A percentile compares a stretch with the other conserved stretches of the same genome.
Conservation (phyloP, 2,797 vertebrate genomes). For the Sebastes goodei region DNA sequence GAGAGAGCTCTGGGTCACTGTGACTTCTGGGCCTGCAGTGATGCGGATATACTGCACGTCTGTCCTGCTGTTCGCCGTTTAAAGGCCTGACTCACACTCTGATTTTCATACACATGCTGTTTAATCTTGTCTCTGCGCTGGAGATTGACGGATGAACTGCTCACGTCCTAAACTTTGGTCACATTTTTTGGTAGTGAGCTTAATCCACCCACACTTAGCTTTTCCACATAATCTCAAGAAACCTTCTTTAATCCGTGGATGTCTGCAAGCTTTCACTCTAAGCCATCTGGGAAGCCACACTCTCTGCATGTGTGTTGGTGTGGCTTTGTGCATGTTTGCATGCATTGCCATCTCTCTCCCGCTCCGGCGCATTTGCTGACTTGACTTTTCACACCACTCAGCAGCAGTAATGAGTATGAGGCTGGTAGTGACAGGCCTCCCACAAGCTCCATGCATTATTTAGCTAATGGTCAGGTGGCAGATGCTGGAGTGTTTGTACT, state of each 20-base stretch:
- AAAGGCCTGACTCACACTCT: background rate
- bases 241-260: constrained; percentile 54
- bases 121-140: constrained; percentile 2
- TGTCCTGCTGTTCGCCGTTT: constrained; percentile 25
- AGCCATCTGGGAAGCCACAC: constrained; percentile 11
- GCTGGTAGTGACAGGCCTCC: constrained; percentile 33
- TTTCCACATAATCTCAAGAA: constrained; percentile 52
- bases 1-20: constrained; percentile 54
- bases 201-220: constrained; percentile 51
- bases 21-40: constrained; percentile 46
- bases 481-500: constrained; percentile 56
- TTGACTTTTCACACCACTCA: constrained; percentile 32
- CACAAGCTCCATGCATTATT: constrained; percentile 73
- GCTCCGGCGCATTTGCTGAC: constrained; percentile 29
- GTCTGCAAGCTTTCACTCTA: constrained; percentile 34
- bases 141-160: constrained; percentile 43
- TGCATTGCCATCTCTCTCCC: background rate
- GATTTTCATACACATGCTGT: background rate
- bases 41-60: constrained; percentile 10
- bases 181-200: constrained; percentile 32
- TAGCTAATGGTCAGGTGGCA: constrained; percentile 66
- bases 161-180: constrained; percentile 42
- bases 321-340: constrained; percentile 12
- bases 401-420: constrained; percentile 34
- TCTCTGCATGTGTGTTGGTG: constrained; percentile 19